phyloP scores from a whole-genome alignment of 2,888 invertebrate genomes.

The Cephus runcator region DNA sequence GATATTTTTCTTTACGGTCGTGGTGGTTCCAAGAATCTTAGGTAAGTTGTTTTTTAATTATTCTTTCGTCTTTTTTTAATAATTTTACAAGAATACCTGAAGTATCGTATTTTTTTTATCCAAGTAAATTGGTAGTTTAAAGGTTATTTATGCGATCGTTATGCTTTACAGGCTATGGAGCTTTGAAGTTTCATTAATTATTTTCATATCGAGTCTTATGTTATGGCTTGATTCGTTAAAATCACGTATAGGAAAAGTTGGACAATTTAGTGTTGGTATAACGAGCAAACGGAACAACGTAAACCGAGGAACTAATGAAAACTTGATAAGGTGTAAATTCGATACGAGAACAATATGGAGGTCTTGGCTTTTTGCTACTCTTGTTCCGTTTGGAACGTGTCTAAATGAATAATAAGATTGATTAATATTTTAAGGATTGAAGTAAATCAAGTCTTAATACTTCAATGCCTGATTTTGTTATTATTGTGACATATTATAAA shows the following conservation, averaged over 20 bases:
- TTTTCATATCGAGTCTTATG: background rate
- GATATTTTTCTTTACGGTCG: slow-evolving; percentile 89
- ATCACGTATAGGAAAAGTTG: background rate
- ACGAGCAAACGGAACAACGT: background rate
- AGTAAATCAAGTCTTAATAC: no score
- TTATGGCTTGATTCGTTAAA: background rate
- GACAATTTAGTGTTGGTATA: background rate
- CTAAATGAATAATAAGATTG: background rate
- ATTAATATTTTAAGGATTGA: background rate
- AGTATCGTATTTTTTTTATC: background rate
- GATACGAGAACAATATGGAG: background rate
- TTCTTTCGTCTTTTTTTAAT: background rate
- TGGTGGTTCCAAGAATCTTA: slow-evolving; percentile 84
- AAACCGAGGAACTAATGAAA: background rate
- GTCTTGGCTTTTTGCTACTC: background rate
- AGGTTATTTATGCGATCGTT: background rate
- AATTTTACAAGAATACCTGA: background rate
- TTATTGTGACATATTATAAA: background rate
- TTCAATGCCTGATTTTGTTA: background rate
- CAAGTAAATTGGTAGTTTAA: background rate
- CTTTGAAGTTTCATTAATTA: background rate
- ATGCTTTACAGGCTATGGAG: background rate
- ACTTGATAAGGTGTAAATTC: background rate
- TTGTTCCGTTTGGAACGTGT: background rate
- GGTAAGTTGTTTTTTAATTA: slow-evolving; percentile 65